Percentiles rank a stretch among this genome's conserved stretches.
Conservation (phyloP, 2,797 vertebrate species). For the Saguinus oedipus region DNA sequence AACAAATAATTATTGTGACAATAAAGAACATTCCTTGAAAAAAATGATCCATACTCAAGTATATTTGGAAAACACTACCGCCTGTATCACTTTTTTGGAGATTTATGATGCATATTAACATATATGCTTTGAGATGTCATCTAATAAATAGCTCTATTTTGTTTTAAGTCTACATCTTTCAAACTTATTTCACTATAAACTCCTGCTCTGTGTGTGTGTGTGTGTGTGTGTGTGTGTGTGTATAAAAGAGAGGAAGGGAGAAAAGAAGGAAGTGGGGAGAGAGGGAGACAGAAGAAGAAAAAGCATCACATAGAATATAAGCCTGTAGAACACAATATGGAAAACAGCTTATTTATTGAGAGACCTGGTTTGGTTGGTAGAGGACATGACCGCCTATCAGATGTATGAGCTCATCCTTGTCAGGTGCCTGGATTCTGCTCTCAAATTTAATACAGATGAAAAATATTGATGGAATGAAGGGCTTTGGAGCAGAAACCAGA, state of each 20-base stretch:
- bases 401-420: not conserved
- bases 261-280: not conserved
- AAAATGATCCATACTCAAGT: not conserved
- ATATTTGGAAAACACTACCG: not conserved
- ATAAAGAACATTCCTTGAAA: not conserved
- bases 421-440: not conserved
- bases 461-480: not conserved
- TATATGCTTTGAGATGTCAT: constrained; percentile 9
- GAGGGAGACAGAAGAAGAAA: not conserved
- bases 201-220: not conserved
- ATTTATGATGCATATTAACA: not conserved
- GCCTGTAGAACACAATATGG: not conserved
- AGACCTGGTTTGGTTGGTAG: not conserved
- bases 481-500: not conserved
- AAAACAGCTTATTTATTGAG: not conserved
- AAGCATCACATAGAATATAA: not conserved
- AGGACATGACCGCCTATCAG: not conserved
- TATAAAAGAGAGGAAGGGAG: not conserved
- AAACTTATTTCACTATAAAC: not conserved
- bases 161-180: not conserved
- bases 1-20: not conserved
- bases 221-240: not conserved
- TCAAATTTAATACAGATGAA: not conserved
- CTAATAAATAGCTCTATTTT: not conserved
- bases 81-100: not conserved